A percentile compares a stretch with the other conserved stretches of the same genome.
These are phyloP conservation scores for Hippocampus abdominalis DNA, from an alignment of 2,113 vertebrate genomes.

Conservation along the genomic window DNA sequence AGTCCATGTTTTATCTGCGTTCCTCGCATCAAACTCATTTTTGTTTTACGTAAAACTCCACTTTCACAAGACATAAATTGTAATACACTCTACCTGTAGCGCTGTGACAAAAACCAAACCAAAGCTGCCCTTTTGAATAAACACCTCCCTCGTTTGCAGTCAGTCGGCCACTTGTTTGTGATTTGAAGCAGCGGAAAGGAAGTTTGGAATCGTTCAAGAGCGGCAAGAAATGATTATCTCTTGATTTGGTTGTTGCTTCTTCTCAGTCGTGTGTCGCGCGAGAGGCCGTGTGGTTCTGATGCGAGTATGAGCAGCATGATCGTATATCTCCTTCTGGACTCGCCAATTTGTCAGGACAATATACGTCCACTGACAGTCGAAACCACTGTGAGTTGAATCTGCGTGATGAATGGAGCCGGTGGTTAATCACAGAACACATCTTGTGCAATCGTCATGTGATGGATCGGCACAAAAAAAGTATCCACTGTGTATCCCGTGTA, in stretches of 20 bases:
- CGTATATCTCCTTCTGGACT: conserved; percentile 2
- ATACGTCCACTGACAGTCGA: neutral
- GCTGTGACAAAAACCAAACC: neutral
- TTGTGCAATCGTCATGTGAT: neutral
- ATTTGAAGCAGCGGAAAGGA: neutral
- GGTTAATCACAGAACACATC: neutral
- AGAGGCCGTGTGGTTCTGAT: neutral
- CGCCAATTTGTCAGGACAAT: conserved; percentile 7
- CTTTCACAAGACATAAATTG: neutral
- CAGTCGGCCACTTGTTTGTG: neutral
- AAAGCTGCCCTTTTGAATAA: neutral
- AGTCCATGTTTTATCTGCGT: neutral
- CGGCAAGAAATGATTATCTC: neutral
- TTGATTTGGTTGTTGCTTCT: neutral
- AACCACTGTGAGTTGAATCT: neutral
- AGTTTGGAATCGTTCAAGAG: neutral
- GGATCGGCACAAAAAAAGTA: neutral
- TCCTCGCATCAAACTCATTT: neutral
- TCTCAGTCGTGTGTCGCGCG: neutral
- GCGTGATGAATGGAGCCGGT: neutral
- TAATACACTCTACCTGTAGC: neutral
- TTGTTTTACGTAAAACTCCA: neutral
- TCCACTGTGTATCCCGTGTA: neutral
- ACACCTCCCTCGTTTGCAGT: neutral
- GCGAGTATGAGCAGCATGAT: neutral